A percentile compares a stretch with the other conserved stretches of the same genome.
These are phyloP conservation scores for Philypnodon macrostomus DNA, from an alignment of 2,797 vertebrate species.

Conservation along the genomic window DNA sequence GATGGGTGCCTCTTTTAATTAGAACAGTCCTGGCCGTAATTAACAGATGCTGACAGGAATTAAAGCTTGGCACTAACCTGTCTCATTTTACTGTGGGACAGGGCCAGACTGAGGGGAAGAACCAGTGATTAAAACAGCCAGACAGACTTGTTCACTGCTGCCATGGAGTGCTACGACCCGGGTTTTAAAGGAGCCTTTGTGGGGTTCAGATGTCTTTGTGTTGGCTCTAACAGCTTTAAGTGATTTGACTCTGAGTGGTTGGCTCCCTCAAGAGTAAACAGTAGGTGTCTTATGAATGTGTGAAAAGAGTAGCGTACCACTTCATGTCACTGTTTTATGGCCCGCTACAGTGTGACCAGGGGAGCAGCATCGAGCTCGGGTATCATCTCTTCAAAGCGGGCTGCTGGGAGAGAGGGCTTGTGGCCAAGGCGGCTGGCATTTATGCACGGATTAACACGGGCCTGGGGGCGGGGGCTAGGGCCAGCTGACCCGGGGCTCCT, in stretches of 20 bases:
- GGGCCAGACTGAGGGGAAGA: conserved; percentile 55
- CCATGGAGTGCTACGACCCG: conserved; percentile 18
- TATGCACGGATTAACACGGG: conserved; percentile 77
- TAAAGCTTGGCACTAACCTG: conserved; percentile 77
- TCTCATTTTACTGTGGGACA: conserved; percentile 73
- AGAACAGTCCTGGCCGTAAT: conserved; percentile 79
- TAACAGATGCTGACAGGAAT: conserved; percentile 85
- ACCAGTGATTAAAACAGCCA: conserved; percentile 43
- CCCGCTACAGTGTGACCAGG: conserved; percentile 46
- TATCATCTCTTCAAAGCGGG: conserved; percentile 81
- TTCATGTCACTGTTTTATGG: conserved; percentile 65
- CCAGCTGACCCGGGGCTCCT: conserved; percentile 79
- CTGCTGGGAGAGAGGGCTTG: conserved; percentile 67
- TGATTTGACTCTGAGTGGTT: conserved; percentile 30
- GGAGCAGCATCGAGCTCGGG: conserved; percentile 66
- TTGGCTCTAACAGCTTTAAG: conserved; percentile 44
- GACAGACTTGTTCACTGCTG: conserved; percentile 44
- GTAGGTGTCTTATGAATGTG: conserved; percentile 59
- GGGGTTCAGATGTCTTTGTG: conserved; percentile 46
- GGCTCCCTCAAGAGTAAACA: conserved; percentile 56
- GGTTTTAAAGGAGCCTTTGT: conserved; percentile 49
- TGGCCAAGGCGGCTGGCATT: conserved; percentile 78
- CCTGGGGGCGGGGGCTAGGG: conserved; percentile 65
- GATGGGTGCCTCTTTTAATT: conserved; percentile 82
- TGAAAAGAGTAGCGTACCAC: conserved; percentile 43